Percentiles rank a stretch among this genome's conserved stretches.
Conservation (phyloP, 2,888 invertebrate species). For the Gastrophysa polygoni region DNA sequence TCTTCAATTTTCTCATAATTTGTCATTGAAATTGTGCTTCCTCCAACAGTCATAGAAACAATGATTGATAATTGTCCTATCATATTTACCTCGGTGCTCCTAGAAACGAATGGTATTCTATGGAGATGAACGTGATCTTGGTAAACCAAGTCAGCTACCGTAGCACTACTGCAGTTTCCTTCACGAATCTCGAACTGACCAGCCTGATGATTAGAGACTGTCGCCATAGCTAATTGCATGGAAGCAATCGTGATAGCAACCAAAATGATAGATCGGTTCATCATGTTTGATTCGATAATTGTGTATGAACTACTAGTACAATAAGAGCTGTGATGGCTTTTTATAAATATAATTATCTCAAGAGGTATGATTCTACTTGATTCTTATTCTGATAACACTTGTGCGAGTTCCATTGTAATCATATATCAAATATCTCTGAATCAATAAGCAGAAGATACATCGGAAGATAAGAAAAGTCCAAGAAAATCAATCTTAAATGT, state of each 20-base stretch:
- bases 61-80: no score
- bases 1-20: no score
- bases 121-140: conserved; percentile 23
- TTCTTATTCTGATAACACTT: no score
- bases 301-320: neutral
- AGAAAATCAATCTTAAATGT: no score
- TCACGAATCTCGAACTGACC: conserved; percentile 21
- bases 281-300: neutral
- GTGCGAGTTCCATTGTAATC: no score
- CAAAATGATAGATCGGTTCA: neutral
- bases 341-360: neutral
- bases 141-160: conserved; percentile 16
- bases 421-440: no score
- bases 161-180: conserved; percentile 20
- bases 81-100: conserved; percentile 16
- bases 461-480: no score
- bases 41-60: no score
- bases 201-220: neutral
- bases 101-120: conserved; percentile 12
- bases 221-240: neutral
- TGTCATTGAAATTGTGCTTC: no score
- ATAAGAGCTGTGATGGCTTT: neutral
- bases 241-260: neutral
- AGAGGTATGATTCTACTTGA: no score
- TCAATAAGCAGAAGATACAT: no score